A percentile compares a stretch with the other conserved stretches of the same genome.
Evolutionary conservation across 2,797 vertebrate species (phyloP).

Genomic region (Babyrousa celebensis): DNA sequence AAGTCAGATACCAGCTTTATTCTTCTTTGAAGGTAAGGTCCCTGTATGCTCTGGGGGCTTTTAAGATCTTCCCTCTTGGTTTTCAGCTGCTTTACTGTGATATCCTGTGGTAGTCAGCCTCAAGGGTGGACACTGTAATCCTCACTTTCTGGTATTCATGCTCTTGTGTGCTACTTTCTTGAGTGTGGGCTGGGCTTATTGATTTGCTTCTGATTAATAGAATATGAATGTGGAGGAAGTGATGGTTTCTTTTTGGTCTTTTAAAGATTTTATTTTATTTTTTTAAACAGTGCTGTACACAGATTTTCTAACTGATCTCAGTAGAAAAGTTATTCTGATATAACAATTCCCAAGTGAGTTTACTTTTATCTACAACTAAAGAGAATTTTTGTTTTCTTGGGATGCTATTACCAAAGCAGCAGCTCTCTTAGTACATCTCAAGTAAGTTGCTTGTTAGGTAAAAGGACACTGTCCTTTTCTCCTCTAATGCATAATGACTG

Average conservation of each 20-base stretch:
- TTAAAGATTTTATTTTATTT: background rate
- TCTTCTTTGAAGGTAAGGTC: background rate
- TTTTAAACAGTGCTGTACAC: background rate
- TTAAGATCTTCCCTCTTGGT: background rate
- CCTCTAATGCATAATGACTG: background rate
- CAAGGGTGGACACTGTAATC: background rate
- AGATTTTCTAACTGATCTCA: slow-evolving; percentile 10
- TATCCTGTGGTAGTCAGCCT: background rate
- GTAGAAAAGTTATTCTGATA: background rate
- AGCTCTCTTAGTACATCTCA: background rate
- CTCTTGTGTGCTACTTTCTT: background rate
- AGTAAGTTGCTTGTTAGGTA: background rate
- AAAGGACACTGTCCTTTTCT: background rate
- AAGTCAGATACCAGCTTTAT: background rate
- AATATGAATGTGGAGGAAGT: background rate
- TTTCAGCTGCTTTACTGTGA: background rate
- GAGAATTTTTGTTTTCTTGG: slow-evolving; percentile 29
- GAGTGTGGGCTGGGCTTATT: background rate
- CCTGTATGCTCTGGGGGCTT: background rate
- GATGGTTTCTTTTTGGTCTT: slow-evolving; percentile 18
- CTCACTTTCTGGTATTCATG: background rate
- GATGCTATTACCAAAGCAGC: background rate
- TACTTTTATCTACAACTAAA: slow-evolving; percentile 20
- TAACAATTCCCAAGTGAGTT: background rate
- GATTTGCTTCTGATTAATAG: background rate